Conservation (phyloP, 1,140 invertebrate species). For the Lordiphosa collinella region DNA sequence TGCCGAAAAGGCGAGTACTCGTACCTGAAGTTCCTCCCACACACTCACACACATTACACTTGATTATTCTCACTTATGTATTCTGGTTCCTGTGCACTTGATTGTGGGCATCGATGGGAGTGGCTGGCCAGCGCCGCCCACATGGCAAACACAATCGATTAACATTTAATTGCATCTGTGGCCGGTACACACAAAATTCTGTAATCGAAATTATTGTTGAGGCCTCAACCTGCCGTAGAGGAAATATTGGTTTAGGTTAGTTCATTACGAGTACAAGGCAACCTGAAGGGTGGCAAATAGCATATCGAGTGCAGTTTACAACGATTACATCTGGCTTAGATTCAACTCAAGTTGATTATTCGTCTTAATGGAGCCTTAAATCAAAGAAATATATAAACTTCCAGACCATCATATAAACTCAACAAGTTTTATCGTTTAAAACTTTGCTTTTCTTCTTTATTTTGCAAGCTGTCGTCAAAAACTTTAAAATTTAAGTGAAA, state of each 20-base stretch:
- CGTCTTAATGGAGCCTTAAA: too few relatives aligned
- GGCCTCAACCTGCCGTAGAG: constrained; percentile 11
- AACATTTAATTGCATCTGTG: constrained; percentile 67
- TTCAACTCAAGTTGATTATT: too few relatives aligned
- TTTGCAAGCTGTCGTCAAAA: too few relatives aligned
- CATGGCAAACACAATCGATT: constrained; percentile 62
- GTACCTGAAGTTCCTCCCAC: neutral
- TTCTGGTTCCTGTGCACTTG: constrained; percentile 6
- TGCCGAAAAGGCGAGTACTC: constrained; percentile 16
- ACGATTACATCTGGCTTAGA: too few relatives aligned
- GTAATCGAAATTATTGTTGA: constrained; percentile 71
- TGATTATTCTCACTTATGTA: constrained; percentile 30
- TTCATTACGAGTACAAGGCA: neutral
- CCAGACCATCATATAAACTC: too few relatives aligned
- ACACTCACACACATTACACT: neutral
- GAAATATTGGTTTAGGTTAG: constrained; percentile 12
- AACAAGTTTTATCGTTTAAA: too few relatives aligned
- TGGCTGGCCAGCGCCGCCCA: constrained; percentile 19
- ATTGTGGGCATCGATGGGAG: neutral
- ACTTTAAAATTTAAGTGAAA: too few relatives aligned
- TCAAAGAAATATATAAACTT: too few relatives aligned
- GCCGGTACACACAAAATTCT: constrained; percentile 32
- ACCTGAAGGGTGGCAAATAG: neutral
- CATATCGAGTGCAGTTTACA: too few relatives aligned
- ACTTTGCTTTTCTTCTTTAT: too few relatives aligned